These are phyloP conservation scores for Cryptocephalus moraei DNA, from an alignment of 2,888 invertebrate species.

Conservation along the genomic window DNA sequence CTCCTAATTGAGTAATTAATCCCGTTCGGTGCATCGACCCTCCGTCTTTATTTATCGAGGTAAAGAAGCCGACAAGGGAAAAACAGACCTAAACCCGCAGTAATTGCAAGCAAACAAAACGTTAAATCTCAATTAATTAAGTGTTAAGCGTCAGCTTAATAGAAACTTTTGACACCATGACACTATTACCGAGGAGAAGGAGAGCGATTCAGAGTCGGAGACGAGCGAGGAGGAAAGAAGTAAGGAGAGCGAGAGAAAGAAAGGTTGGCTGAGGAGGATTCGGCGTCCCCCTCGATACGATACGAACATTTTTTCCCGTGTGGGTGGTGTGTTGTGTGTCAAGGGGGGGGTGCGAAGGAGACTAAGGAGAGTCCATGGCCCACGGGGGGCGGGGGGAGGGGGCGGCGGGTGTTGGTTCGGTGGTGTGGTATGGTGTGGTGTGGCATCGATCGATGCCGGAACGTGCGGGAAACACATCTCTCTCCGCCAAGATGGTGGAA, in stretches of 20 bases:
- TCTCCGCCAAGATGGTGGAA: conserved; percentile 33
- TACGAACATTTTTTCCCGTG: conserved; percentile 1
- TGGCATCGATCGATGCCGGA: conserved; percentile 28
- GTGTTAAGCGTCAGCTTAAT: background rate
- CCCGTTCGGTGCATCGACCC: no score
- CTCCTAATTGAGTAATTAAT: no score
- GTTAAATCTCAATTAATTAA: conserved; percentile 1
- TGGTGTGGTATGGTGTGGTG: no score
- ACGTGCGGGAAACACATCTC: conserved; percentile 32
- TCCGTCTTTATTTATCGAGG: no score
- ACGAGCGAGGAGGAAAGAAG: background rate
- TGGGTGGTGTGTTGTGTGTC: background rate
- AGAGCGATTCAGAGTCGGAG: background rate
- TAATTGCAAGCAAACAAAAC: conserved; percentile 1
- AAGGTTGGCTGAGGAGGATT: no score
- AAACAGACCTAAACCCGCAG: no score
- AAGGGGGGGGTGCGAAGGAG: background rate
- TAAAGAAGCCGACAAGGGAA: no score
- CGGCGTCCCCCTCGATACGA: no score
- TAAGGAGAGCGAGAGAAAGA: no score
- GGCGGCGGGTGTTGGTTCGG: conserved; percentile 1
- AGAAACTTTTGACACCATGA: conserved; percentile 1
- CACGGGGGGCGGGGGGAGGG: background rate
- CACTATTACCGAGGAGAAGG: background rate
- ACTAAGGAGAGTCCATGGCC: background rate